A percentile compares a stretch with the other conserved stretches of the same genome.
These are phyloP conservation scores for Chrysoperla carnea DNA, from an alignment of 1,140 invertebrate genomes.

Conservation along the genomic window DNA sequence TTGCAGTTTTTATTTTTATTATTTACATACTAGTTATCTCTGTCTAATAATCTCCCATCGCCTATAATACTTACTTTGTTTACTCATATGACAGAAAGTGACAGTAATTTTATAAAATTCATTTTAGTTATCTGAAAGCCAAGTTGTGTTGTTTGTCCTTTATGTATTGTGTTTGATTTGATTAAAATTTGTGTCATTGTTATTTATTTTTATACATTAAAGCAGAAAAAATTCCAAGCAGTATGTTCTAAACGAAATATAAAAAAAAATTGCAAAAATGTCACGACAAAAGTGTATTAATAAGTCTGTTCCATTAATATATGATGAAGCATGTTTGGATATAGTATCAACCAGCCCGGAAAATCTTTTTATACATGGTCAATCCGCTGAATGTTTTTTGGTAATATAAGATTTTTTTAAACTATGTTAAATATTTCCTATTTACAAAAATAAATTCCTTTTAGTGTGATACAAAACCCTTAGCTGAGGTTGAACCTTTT, in stretches of 20 bases:
- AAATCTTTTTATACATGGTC: conserved; percentile 18
- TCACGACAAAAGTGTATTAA: neutral
- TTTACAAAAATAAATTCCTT: conserved; percentile 5
- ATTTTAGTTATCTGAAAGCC: too few relatives aligned
- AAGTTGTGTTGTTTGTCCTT: too few relatives aligned
- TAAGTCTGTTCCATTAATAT: conserved; percentile 6
- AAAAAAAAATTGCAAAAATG: neutral
- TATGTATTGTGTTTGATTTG: too few relatives aligned
- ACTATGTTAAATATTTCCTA: conserved; percentile 1
- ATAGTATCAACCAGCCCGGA: conserved; percentile 20
- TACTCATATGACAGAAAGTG: too few relatives aligned
- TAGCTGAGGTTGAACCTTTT: conserved; percentile 13
- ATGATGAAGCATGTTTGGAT: conserved; percentile 29
- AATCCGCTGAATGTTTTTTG: conserved; percentile 22
- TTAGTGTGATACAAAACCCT: conserved; percentile 23
- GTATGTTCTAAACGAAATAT: neutral
- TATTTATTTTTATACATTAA: too few relatives aligned
- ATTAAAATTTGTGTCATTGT: too few relatives aligned
- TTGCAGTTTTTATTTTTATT: too few relatives aligned
- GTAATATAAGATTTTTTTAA: conserved; percentile 10
- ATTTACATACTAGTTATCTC: too few relatives aligned
- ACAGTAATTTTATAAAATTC: too few relatives aligned
- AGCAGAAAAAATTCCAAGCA: too few relatives aligned
- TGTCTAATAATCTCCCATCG: too few relatives aligned
- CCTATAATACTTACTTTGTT: too few relatives aligned